Conservation (phyloP, 2,113 vertebrate genomes). For the Solea solea region DNA sequence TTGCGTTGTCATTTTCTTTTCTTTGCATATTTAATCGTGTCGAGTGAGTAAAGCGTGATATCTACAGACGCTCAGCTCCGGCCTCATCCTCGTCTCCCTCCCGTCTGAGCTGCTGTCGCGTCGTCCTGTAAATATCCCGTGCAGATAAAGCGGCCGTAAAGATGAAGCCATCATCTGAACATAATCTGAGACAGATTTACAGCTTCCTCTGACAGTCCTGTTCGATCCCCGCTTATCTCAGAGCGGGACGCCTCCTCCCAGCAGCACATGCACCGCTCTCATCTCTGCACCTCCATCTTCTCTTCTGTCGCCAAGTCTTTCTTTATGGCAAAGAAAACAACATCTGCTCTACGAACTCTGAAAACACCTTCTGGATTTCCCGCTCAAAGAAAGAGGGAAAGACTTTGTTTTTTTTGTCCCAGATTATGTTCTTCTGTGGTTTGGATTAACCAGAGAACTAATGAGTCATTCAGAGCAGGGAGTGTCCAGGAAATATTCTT, state of each 20-base stretch:
- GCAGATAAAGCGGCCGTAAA: constrained; percentile 75
- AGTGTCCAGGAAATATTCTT: constrained; percentile 40
- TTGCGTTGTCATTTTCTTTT: constrained; percentile 28
- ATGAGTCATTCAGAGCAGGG: constrained; percentile 7
- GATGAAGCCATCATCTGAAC: constrained; percentile 75
- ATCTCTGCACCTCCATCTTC: constrained; percentile 24
- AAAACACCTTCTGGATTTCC: neutral
- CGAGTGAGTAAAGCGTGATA: neutral
- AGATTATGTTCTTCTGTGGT: neutral
- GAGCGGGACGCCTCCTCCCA: constrained; percentile 38
- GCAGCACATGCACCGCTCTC: constrained; percentile 22
- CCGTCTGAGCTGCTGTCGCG: constrained; percentile 30
- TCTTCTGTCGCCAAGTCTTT: constrained; percentile 12
- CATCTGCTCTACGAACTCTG: neutral
- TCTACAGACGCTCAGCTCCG: constrained; percentile 20
- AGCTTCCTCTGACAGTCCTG: constrained; percentile 52
- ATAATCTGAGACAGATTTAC: constrained; percentile 76
- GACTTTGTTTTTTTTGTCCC: neutral
- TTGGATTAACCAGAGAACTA: neutral
- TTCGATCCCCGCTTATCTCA: constrained; percentile 51
- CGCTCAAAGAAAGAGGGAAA: neutral
- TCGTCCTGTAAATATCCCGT: constrained; percentile 56
- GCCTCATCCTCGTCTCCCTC: constrained; percentile 13
- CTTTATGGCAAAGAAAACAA: neutral
- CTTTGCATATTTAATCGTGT: constrained; percentile 17